These are phyloP conservation scores for Drosophila nr. perissopoda DNA, from an alignment of 2,888 invertebrate species.

Conservation along the genomic window DNA sequence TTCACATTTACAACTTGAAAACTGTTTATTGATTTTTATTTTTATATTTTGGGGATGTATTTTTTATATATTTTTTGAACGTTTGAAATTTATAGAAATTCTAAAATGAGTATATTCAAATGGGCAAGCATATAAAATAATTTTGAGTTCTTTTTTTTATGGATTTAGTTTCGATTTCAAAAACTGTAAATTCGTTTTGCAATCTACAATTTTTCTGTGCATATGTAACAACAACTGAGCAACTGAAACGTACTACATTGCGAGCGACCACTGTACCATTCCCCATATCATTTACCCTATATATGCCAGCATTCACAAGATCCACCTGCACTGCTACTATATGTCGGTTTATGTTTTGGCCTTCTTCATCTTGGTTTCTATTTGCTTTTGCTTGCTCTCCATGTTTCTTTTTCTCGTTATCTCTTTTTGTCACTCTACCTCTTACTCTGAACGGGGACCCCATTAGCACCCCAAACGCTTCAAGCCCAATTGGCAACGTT, in stretches of 20 bases:
- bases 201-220: neutral
- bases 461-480: slow-evolving; percentile 18
- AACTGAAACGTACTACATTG: neutral
- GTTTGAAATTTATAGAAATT: neutral
- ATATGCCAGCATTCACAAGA: neutral
- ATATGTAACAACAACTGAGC: neutral
- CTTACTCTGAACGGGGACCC: neutral
- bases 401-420: slow-evolving; percentile 23
- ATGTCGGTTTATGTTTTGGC: slow-evolving; percentile 27
- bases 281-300: neutral
- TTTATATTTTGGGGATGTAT: neutral
- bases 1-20: neutral
- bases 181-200: neutral
- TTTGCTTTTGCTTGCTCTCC: slow-evolving; percentile 26
- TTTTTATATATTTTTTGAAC: neutral
- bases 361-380: slow-evolving; percentile 3
- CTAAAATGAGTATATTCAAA: neutral
- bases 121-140: neutral
- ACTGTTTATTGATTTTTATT: neutral
- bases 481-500: slow-evolving; percentile 36
- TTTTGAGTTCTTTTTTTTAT: neutral
- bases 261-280: neutral
- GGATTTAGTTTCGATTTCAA: neutral
- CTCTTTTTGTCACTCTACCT: slow-evolving; percentile 24
- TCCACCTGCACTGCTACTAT: slow-evolving; percentile 35